phyloP scores from a whole-genome alignment of 2,113 vertebrate species.

The Rhadina sibilatrix region DNA sequence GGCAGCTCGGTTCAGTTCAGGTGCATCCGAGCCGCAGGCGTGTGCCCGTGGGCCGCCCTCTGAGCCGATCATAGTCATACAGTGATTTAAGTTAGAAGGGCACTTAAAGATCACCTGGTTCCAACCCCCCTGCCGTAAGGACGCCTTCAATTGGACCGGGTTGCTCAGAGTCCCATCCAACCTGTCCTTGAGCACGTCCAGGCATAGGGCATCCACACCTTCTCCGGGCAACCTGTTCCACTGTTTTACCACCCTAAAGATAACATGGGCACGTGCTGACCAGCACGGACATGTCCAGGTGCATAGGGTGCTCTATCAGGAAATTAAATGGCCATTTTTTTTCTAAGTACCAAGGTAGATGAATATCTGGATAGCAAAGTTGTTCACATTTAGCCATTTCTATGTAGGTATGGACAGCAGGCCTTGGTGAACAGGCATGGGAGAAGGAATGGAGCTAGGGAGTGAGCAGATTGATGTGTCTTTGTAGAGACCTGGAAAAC shows the following conservation, averaged over 20 bases:
- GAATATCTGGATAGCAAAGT: not conserved
- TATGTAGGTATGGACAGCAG: not conserved
- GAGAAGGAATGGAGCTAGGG: not conserved
- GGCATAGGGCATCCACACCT: not conserved
- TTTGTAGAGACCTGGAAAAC: not conserved
- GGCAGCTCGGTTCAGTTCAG: not conserved
- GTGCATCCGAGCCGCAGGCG: not conserved
- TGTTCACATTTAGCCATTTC: not conserved
- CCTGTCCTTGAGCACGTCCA: not conserved
- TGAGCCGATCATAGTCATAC: not conserved
- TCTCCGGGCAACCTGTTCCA: not conserved
- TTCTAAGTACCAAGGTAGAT: not conserved
- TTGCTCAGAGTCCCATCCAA: not conserved
- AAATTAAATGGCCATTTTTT: not conserved
- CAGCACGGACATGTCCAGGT: rapidly evolving
- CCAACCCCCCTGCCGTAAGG: not conserved
- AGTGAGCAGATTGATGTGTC: not conserved
- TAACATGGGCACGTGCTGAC: rapidly evolving
- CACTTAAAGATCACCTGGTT: not conserved
- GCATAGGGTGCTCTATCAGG: rapidly evolving
- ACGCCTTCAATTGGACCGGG: not conserved
- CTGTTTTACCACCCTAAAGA: not conserved
- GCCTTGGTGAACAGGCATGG: not conserved
- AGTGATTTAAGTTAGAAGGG: not conserved
- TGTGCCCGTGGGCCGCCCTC: not conserved